phyloP scores from a whole-genome alignment of 2,888 invertebrate genomes.

The Didymodactylos carnosus region DNA sequence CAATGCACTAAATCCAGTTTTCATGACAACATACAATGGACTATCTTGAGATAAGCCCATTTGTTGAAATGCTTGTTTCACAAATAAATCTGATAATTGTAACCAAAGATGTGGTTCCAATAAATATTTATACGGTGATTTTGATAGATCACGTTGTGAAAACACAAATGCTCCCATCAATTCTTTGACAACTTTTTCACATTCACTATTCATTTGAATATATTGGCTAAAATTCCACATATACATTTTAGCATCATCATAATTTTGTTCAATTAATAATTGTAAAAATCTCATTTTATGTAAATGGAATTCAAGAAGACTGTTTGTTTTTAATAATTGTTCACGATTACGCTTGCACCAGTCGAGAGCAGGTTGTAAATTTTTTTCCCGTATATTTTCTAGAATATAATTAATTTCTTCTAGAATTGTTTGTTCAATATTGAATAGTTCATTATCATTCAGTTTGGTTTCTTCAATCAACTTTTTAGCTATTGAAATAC shows the following conservation, averaged over 20 bases:
- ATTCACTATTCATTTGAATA: neutral
- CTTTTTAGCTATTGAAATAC: slow-evolving; percentile 1
- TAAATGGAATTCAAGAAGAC: slow-evolving; percentile 9
- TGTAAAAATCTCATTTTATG: slow-evolving; percentile 7
- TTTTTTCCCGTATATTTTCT: slow-evolving; percentile 5
- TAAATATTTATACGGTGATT: slow-evolving; percentile 6
- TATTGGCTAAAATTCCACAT: slow-evolving; percentile 3
- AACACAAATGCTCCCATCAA: slow-evolving; percentile 11
- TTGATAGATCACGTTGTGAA: neutral
- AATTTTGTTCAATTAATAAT: neutral
- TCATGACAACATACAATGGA: slow-evolving; percentile 1
- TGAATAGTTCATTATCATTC: neutral
- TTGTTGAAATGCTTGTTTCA: slow-evolving; percentile 6
- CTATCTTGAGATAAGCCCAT: slow-evolving; percentile 8
- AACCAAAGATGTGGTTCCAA: slow-evolving; percentile 8
- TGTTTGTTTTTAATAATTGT: neutral
- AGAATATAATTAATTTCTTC: slow-evolving; percentile 6
- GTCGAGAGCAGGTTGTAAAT: slow-evolving; percentile 2
- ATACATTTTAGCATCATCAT: slow-evolving; percentile 1
- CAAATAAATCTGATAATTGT: slow-evolving; percentile 9
- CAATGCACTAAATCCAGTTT: neutral
- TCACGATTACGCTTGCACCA: slow-evolving; percentile 3
- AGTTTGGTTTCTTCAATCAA: slow-evolving; percentile 5
- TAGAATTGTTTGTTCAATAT: neutral
- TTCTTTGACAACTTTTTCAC: slow-evolving; percentile 4